Evolutionary conservation across 2,113 vertebrate genomes (phyloP).

Genomic region (Maccullochella peelii): DNA sequence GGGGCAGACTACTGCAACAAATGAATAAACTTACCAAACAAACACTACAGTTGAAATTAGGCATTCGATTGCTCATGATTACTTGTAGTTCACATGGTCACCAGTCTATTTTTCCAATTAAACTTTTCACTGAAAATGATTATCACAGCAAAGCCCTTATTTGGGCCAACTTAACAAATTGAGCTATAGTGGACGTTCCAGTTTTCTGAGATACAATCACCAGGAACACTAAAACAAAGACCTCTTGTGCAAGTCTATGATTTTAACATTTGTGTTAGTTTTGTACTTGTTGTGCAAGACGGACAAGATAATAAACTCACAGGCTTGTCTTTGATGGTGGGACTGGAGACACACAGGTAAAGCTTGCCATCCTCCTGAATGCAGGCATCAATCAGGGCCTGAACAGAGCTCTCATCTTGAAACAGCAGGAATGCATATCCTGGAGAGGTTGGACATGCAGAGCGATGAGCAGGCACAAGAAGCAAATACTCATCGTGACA

Average conservation of each 20-base stretch:
- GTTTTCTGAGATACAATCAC: background rate
- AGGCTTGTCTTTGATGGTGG: conserved; percentile 99
- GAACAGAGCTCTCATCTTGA: conserved; percentile 99
- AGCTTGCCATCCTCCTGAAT: conserved; percentile 99
- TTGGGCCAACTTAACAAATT: background rate
- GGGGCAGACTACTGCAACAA: background rate
- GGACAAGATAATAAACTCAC: conserved; percentile 80
- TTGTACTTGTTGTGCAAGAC: background rate
- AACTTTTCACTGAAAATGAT: background rate
- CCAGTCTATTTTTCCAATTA: background rate
- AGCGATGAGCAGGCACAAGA: background rate
- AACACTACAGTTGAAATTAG: background rate
- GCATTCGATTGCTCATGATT: background rate
- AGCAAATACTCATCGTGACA: no score
- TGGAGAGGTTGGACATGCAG: conserved; percentile 65
- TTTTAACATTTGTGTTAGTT: background rate
- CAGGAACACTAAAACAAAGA: background rate
- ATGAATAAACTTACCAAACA: background rate
- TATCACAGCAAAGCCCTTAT: background rate
- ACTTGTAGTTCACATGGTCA: no score
- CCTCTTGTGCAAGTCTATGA: background rate
- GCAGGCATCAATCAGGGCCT: conserved; percentile 98
- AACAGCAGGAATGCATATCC: conserved; percentile 99
- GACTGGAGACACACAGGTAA: conserved; percentile 98
- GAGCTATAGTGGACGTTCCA: background rate